Evolutionary conservation across 2,888 invertebrate species (phyloP).

Genomic region (Spilosoma lubricipeda): DNA sequence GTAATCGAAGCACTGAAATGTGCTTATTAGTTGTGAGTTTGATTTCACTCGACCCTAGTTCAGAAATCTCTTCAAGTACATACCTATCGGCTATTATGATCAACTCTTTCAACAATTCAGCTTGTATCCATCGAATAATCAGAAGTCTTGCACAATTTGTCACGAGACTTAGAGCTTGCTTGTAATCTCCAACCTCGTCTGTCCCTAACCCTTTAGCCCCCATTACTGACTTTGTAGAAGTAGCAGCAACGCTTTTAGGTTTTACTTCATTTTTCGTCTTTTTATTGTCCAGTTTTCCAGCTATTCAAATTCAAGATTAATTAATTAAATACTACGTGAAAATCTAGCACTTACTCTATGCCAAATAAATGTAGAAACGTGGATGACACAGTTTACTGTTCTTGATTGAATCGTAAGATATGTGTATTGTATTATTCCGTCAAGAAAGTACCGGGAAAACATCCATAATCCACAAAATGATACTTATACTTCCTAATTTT

Average conservation of each 20-base stretch:
- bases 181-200: constrained; percentile 65
- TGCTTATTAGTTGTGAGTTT: no score
- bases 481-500: no score
- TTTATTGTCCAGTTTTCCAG: constrained; percentile 17
- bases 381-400: no score
- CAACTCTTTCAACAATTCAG: constrained; percentile 67
- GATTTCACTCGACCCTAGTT: no score
- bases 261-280: constrained; percentile 43
- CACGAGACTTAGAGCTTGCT: constrained; percentile 65
- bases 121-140: constrained; percentile 73
- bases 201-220: constrained; percentile 51
- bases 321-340: not conserved
- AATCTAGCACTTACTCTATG: no score
- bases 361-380: no score
- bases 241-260: constrained; percentile 5
- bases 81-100: constrained; percentile 67
- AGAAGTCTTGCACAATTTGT: constrained; percentile 70
- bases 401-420: no score
- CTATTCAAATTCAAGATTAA: constrained; percentile 5
- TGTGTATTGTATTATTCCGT: no score
- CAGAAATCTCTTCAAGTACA: constrained; percentile 16
- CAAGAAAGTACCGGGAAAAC: no score
- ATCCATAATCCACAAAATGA: no score
- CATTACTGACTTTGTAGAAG: not conserved
- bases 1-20: no score